Evolutionary conservation across 2,888 invertebrate species (phyloP), one percentile per base, ranked within the genome.

Genomic region (Meiosimyza platycephala): DNA sequence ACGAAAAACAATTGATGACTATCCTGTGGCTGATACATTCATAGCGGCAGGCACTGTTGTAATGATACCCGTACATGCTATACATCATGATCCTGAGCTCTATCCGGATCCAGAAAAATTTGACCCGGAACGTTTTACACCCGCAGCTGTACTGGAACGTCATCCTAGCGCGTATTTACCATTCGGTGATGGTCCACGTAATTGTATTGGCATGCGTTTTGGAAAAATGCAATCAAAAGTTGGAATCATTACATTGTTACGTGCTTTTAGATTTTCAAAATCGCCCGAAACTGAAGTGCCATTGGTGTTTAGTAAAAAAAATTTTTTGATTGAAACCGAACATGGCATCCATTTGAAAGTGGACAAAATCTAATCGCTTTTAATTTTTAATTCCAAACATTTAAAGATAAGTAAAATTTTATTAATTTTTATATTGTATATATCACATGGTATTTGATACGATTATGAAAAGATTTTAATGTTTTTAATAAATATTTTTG

Each of bases 51-150:
- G 63, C 16, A 68, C 55, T 5, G 40, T 50, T 2, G 51, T 90
- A 6, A 85, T 89, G 33, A 85, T 90, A 54, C 89, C 90, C 1
- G 84, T 87, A 15, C 85, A 88, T 74, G 88, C 89, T 6, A 89
- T 91, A 77, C 91, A 92, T 70, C 89, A 89, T 83, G 90, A 91
- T 78, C 84, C 86, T 0, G 76, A 84, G 11, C 79, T 86, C 16
- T 89, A 85, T 75, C 86, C 86, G 0, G 85, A 92, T 2, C 92
- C 92, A 0, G 88, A 90, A 5, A 88, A 85, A 33, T 92, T 92
- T 72, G 89, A 90, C 71, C 92, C 92, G 0, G 89, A 90, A 18
- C 87, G 92, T 76, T 92, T 92, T 80, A 84, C 87, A 0, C 84
- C 88, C 0, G 90, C 90, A 75, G 89, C 89, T 55, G 89, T 89